Evolutionary conservation across 1,140 invertebrate genomes (phyloP), one percentile per base, ranked within the genome.

Genomic region (Branchinecta lindahli): DNA sequence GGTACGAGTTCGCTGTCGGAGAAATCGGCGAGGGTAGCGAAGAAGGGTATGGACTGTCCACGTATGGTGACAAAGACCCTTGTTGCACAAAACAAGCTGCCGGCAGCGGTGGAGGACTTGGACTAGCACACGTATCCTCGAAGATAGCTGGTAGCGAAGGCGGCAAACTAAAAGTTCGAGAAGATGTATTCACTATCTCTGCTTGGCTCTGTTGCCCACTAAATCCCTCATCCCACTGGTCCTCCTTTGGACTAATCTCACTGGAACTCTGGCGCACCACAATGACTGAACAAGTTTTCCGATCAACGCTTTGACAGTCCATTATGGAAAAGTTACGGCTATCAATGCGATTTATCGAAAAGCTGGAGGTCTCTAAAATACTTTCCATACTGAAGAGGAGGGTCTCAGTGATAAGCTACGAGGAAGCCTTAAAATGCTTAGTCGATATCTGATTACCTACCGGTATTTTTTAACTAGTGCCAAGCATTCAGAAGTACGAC

Each of bases 391-490:
- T 33, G 33, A 33, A 33, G 12, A 61, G 18, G 52, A 1, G 52
- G 18, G 18, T 61, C 52, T 61, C 18, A 6, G 18, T 61, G 52
- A 61, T 20, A 20, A 61, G 52, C 12, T 15, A 12, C 18, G 18
- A 61, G 18, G 52, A 61, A 61, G 52, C 52, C 52, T 20, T 61
- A 61, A 61, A 61, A 61, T 61, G 52, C 52, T 61, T 61, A 61
- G 52, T 61, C 52, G 12, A 61, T 61, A 61, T 61, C 52, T 61
- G 52, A 61, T 61, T 61, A 61, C 33, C 33, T 33, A 33, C 33
- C 33, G 33, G 33, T 33, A 33, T 33, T 33, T 33, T 33, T 33
- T 33, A 33, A n/a, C 33, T 33, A 33, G 33, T 5, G 33, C 33
- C 33, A 33, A 33, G 33, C 5, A 33, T 33, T 33, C 33, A 33